phyloP scores from a whole-genome alignment of 2,888 invertebrate species.

The Eupithecia subumbrata region DNA sequence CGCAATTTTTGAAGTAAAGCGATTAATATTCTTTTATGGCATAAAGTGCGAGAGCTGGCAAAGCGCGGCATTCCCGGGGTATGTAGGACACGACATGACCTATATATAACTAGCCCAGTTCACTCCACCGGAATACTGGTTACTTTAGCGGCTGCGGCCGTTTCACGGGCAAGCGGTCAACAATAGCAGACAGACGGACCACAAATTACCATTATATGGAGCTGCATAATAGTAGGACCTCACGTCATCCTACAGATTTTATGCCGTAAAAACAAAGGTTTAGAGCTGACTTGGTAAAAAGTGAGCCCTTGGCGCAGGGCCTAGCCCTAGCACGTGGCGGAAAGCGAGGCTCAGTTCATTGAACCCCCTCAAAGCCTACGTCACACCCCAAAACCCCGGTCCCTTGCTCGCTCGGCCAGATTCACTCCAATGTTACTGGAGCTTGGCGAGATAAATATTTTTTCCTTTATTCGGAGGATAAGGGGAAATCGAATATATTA shows the following conservation, averaged over 20 bases:
- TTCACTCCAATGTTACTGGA: slow-evolving; percentile 26
- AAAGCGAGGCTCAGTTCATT: slow-evolving; percentile 31
- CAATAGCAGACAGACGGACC: neutral
- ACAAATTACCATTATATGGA: neutral
- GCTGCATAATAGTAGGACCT: neutral
- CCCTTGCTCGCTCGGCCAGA: slow-evolving; percentile 25
- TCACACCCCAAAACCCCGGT: slow-evolving; percentile 30
- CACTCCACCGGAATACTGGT: slow-evolving; percentile 13
- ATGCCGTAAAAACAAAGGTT: neutral
- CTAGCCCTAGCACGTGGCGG: slow-evolving; percentile 25
- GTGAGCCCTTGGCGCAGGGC: slow-evolving; percentile 21
- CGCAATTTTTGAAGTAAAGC: slow-evolving; percentile 35
- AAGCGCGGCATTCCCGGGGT: slow-evolving; percentile 28
- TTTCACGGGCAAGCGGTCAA: slow-evolving; percentile 8
- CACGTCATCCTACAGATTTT: neutral
- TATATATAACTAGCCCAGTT: slow-evolving; percentile 25
- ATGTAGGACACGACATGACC: slow-evolving; percentile 34
- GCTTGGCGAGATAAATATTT: slow-evolving; percentile 21
- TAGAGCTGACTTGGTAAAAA: slow-evolving; percentile 10
- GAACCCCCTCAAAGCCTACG: slow-evolving; percentile 35
- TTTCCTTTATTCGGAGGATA: slow-evolving; percentile 20
- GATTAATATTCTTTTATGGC: slow-evolving; percentile 39
- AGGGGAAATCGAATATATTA: slow-evolving; percentile 10
- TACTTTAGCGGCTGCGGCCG: slow-evolving; percentile 12
- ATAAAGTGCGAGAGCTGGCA: slow-evolving; percentile 28